Percentiles rank a stretch among this genome's conserved stretches.
Conservation (phyloP, 2,888 invertebrate genomes). For the Pseudococcus longispinus region DNA sequence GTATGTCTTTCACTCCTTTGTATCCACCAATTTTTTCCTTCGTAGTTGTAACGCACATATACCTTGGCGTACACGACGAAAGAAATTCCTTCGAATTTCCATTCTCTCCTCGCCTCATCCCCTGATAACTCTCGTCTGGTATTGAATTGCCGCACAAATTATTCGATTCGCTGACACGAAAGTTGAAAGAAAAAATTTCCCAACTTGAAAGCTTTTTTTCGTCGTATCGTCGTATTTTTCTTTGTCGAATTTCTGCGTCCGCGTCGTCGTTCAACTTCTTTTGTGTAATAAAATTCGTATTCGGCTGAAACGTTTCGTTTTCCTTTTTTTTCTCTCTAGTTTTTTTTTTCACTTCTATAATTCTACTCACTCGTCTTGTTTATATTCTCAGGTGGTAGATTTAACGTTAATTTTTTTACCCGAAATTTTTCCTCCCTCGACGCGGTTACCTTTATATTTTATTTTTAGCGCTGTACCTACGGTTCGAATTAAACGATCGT, state of each 20-base stretch:
- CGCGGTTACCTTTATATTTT: background rate
- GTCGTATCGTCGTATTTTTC: background rate
- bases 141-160: background rate
- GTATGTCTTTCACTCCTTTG: background rate
- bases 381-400: slow-evolving; percentile 1
- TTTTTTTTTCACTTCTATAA: background rate
- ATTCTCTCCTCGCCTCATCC: background rate
- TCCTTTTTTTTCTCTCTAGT: background rate
- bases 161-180: slow-evolving; percentile 19
- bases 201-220: slow-evolving; percentile 11
- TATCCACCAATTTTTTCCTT: background rate
- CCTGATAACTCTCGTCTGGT: background rate
- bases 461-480: background rate
- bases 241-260: slow-evolving; percentile 2
- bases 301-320: background rate
- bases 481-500: background rate
- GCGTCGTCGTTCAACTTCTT: background rate
- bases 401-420: slow-evolving; percentile 16
- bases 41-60: background rate
- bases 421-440: background rate
- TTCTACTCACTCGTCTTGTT: background rate
- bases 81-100: slow-evolving; percentile 5
- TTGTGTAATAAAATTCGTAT: slow-evolving; percentile 15
- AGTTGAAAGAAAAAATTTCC: background rate
- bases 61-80: background rate